Evolutionary conservation across 2,797 vertebrate species (phyloP), one percentile per base, ranked within the genome.

Genomic region (Buceros bicornis): DNA sequence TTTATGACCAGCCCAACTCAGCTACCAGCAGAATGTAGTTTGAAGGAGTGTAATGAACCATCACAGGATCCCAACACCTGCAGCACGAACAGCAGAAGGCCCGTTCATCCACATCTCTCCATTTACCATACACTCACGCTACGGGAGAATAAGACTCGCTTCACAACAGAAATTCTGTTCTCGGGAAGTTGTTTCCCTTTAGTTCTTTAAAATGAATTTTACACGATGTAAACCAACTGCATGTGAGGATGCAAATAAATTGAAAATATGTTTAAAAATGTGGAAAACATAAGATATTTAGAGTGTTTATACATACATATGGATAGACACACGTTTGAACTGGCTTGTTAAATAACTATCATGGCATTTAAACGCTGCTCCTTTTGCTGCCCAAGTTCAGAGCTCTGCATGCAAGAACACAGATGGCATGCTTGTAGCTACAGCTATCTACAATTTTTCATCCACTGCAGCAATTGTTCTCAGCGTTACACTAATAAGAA

Each of bases 371-470:
- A 88, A 33, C 28, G 14, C 31, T 77, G 62, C 67, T 80, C 16
- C 35, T 56, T 89, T 72, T 82, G 64, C 72, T 67, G 54, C 56
- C 45, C 83, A 70, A 87, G 77, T 77, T 92, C 92, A 82, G 81
- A 82, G 74, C 40, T 93, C 56, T 56, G 31, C 79, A 80, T 17
- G 54, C 29, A 80, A 47, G 42, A 47, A 13, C 53, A 58, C 56
- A 91, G 57, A 56, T 21, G 28, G 40, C 51, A 85, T 1, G 4
- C 56, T 40, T 48, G 19, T 6, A 87, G 45, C 64, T 89, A 53
- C 57, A 89, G 71, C 65, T 26, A 58, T 13, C 37, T 19, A 25
- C 25, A 65, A 50, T 47, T 71, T 78, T 64, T 80, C 29, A 73
- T 3, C 37, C 60, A 40, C 45, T 89, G 13, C 91, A 64, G 50